A percentile compares a stretch with the other conserved stretches of the same genome.
phyloP scores from a whole-genome alignment of 2,797 vertebrate species.

The Alca torda region DNA sequence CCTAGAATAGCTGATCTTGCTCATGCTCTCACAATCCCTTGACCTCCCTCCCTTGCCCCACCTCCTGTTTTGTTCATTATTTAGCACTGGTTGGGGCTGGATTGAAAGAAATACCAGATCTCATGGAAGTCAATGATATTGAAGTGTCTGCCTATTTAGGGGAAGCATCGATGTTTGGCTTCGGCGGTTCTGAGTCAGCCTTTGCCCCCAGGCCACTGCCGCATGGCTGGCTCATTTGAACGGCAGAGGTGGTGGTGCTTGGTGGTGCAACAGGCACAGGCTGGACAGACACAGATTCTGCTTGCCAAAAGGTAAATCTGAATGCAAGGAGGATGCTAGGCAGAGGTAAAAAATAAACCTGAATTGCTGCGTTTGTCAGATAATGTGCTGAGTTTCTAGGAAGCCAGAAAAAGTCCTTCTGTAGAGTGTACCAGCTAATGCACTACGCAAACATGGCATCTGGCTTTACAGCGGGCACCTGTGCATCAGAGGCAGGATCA shows the following conservation, averaged over 20 bases:
- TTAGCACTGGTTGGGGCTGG: background rate
- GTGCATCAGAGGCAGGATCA: background rate
- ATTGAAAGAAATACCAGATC: slow-evolving; percentile 44
- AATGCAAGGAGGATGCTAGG: background rate
- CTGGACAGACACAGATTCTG: background rate
- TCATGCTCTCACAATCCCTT: background rate
- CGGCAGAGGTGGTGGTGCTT: slow-evolving; percentile 31
- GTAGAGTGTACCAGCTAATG: background rate
- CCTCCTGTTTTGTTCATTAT: background rate
- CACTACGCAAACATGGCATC: background rate
- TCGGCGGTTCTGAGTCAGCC: slow-evolving; percentile 65
- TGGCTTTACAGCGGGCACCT: background rate
- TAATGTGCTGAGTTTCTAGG: background rate
- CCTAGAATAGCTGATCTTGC: background rate
- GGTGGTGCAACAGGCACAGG: slow-evolving; percentile 52
- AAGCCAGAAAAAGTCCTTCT: background rate
- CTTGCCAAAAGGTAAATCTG: slow-evolving; percentile 8
- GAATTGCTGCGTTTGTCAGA: background rate
- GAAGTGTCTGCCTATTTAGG: slow-evolving; percentile 46
- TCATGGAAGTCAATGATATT: slow-evolving; percentile 42
- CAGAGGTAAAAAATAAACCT: background rate
- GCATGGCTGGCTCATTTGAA: slow-evolving; percentile 40
- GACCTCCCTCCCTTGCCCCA: background rate
- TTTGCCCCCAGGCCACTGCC: slow-evolving; percentile 45
- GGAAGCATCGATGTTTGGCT: slow-evolving; percentile 54